These are phyloP conservation scores for roundworm (Caenorhabditis elegans) DNA, from an alignment of 1,140 invertebrate genomes.

Conservation along the genomic window DNA sequence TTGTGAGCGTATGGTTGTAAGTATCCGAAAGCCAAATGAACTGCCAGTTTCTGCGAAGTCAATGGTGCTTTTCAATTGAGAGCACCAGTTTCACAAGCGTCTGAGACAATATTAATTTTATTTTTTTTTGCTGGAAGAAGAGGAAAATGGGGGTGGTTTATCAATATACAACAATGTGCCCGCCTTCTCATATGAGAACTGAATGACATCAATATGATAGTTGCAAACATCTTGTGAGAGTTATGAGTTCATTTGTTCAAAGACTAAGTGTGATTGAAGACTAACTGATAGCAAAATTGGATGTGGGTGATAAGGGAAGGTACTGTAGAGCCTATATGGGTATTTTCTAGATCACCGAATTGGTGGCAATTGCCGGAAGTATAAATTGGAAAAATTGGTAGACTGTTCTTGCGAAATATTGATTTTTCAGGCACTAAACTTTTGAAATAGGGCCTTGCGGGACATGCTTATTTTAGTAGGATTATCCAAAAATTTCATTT, in stretches of 20 bases:
- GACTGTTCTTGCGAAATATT: too few relatives aligned
- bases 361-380: too few relatives aligned
- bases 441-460: too few relatives aligned
- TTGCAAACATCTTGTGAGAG: slow-evolving; percentile 2
- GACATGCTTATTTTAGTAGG: too few relatives aligned
- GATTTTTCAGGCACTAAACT: too few relatives aligned
- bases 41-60: background rate
- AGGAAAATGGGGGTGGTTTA: background rate
- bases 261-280: background rate
- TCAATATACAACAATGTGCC: background rate
- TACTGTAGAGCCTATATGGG: too few relatives aligned
- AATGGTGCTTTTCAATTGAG: background rate
- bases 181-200: background rate
- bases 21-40: background rate
- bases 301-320: background rate
- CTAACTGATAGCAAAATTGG: background rate
- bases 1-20: background rate
- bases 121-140: background rate
- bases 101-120: background rate
- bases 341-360: too few relatives aligned
- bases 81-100: background rate
- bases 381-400: too few relatives aligned
- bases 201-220: background rate
- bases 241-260: background rate
- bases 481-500: too few relatives aligned